phyloP scores from a whole-genome alignment of 2,113 vertebrate genomes.

The Mobula hypostoma region DNA sequence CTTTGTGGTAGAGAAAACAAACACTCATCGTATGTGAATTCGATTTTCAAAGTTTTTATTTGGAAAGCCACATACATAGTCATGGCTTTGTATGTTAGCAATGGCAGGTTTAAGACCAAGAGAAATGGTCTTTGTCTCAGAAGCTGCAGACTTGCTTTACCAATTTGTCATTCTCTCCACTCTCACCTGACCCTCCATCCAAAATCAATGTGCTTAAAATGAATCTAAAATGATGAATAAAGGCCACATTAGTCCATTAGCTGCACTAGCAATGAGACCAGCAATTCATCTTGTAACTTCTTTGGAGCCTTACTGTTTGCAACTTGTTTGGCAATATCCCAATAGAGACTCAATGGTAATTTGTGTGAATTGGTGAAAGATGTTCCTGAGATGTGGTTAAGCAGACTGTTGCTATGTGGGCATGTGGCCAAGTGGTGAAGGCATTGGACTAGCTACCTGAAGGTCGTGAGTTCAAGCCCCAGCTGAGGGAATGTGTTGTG shows the following conservation, averaged over 20 bases:
- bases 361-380: neutral
- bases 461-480: too few species aligned
- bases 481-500: too few species aligned
- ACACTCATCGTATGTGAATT: neutral
- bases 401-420: neutral
- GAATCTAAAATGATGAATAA: neutral
- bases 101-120: too few species aligned
- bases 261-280: neutral
- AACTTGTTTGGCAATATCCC: neutral
- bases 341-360: neutral
- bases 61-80: neutral
- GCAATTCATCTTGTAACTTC: neutral
- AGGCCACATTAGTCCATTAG: neutral
- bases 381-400: neutral
- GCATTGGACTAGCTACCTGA: too few species aligned
- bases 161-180: neutral
- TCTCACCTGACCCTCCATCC: neutral
- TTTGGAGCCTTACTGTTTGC: neutral
- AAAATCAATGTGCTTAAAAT: neutral
- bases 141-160: neutral
- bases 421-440: too few species aligned
- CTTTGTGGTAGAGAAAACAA: neutral
- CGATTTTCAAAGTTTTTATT: neutral
- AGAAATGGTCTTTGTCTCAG: neutral
- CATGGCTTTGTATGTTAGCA: neutral